A percentile compares a stretch with the other conserved stretches of the same genome.
phyloP scores from a whole-genome alignment of 2,888 invertebrate species.

The Rapana venosa region DNA sequence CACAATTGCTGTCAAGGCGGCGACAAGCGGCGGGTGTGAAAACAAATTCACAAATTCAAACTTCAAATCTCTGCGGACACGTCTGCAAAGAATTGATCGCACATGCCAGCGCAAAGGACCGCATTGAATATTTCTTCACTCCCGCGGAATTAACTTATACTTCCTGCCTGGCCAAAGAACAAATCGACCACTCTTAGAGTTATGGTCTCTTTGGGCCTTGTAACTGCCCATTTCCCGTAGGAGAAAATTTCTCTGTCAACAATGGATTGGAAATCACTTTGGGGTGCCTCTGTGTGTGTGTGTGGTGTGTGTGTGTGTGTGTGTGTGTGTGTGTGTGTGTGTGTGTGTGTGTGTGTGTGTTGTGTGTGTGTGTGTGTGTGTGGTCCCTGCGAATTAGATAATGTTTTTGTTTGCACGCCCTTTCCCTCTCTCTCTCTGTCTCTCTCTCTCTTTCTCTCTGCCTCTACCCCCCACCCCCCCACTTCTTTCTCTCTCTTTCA shows the following conservation, averaged over 20 bases:
- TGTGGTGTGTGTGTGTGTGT: too few species aligned
- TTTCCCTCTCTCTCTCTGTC: neutral
- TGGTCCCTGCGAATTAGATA: conserved; percentile 19
- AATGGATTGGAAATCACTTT: conserved; percentile 31
- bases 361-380: too few species aligned
- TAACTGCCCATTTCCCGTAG: conserved; percentile 33
- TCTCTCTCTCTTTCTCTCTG: conserved; percentile 6
- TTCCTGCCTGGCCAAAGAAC: conserved; percentile 26
- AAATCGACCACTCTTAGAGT: conserved; percentile 35
- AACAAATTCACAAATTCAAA: conserved; percentile 47
- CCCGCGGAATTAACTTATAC: conserved; percentile 40
- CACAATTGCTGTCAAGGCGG: conserved; percentile 39
- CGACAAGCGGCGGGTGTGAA: conserved; percentile 40
- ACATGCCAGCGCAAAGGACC: neutral
- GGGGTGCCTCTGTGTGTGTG: too few species aligned
- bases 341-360: too few species aligned
- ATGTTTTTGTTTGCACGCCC: conserved; percentile 3
- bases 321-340: too few species aligned
- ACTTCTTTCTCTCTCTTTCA: neutral
- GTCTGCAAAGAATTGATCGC: conserved; percentile 21
- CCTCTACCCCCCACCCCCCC: too few species aligned
- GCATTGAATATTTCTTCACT: conserved; percentile 44
- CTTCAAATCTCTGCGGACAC: conserved; percentile 30
- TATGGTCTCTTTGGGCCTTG: neutral
- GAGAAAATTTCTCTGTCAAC: conserved; percentile 23